Evolutionary conservation across 2,888 invertebrate species (phyloP).

Genomic region (Stenoptilia bipunctidactyla): DNA sequence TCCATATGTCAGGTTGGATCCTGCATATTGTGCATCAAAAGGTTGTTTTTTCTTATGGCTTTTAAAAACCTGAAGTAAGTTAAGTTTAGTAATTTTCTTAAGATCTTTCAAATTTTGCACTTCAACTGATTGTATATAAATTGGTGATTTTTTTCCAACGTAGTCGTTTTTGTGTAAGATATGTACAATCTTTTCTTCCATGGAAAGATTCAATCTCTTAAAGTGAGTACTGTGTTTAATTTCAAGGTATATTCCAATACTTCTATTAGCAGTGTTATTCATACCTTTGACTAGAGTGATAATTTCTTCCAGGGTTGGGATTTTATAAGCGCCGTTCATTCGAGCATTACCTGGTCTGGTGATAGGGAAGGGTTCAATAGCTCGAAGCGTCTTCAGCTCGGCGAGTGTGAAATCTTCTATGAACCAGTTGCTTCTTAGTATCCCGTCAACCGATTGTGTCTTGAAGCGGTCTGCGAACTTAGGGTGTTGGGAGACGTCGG

Average conservation of each 20-base stretch:
- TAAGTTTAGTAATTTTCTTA: constrained; percentile 37
- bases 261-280: constrained; percentile 37
- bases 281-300: constrained; percentile 45
- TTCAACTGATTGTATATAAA: constrained; percentile 60
- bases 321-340: constrained; percentile 37
- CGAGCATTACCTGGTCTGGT: constrained; percentile 49
- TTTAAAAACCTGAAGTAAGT: constrained; percentile 43
- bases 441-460: constrained; percentile 39
- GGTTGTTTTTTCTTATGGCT: constrained; percentile 27
- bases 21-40: constrained; percentile 33
- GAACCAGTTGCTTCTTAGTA: constrained; percentile 42
- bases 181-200: constrained; percentile 41
- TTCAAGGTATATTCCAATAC: constrained; percentile 54
- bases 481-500: constrained; percentile 34
- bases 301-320: constrained; percentile 53
- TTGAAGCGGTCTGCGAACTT: constrained; percentile 39
- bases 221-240: constrained; percentile 51
- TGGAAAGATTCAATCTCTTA: constrained; percentile 32
- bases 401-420: constrained; percentile 54
- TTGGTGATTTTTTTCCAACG: constrained; percentile 28
- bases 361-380: constrained; percentile 39
- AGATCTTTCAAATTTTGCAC: constrained; percentile 45
- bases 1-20: constrained; percentile 38
- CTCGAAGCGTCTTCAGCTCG: constrained; percentile 48
- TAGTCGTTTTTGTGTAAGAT: constrained; percentile 45